Conservation (phyloP, 2,888 invertebrate genomes). For the Latrodectus hesperus region DNA sequence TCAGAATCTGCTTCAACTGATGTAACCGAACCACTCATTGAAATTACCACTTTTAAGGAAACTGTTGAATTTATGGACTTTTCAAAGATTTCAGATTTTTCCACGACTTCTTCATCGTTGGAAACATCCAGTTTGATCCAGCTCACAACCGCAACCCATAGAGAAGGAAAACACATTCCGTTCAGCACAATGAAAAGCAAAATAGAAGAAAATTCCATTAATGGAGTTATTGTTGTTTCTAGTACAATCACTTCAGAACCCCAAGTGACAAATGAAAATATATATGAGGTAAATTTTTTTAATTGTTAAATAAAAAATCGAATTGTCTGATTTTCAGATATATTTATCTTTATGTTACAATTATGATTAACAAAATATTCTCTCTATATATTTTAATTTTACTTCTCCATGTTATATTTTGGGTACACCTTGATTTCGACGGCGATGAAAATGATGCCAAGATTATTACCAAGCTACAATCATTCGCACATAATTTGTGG, state of each 20-base stretch:
- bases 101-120: neutral
- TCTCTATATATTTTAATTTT: no score
- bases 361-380: no score
- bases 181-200: slow-evolving; percentile 34
- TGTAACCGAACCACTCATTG: neutral
- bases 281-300: neutral
- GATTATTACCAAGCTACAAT: no score
- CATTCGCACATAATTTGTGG: no score
- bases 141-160: slow-evolving; percentile 19
- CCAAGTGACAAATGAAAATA: neutral
- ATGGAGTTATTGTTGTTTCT: slow-evolving; percentile 12
- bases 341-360: no score
- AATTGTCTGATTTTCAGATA: neutral
- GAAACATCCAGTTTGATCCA: neutral
- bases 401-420: no score
- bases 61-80: no score
- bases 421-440: no score
- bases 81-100: no score
- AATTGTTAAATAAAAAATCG: neutral
- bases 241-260: neutral
- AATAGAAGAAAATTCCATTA: slow-evolving; percentile 1
- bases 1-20: neutral
- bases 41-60: neutral
- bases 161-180: slow-evolving; percentile 59
- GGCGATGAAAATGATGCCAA: no score